These are phyloP conservation scores for Augiades crinisus DNA, from an alignment of 2,888 invertebrate species.

Conservation along the genomic window DNA sequence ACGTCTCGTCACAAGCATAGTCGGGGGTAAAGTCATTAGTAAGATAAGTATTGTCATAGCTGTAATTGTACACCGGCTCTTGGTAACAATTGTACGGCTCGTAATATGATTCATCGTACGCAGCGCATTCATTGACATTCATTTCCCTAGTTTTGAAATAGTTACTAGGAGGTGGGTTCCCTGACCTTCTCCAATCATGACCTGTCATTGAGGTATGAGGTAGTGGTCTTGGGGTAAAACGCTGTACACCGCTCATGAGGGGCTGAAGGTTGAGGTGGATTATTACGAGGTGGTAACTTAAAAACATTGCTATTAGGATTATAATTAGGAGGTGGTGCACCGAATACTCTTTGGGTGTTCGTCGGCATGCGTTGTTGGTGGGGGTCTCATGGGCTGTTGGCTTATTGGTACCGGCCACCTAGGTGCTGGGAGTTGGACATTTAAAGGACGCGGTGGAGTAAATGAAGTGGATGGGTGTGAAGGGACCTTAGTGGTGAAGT, in stretches of 20 bases:
- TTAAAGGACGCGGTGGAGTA: background rate
- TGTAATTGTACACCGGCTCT: background rate
- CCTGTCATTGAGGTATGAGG: conserved; percentile 16
- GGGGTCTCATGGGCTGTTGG: conserved; percentile 29
- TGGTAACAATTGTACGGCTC: background rate
- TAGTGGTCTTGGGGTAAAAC: background rate
- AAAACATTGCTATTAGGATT: background rate
- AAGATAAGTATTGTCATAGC: background rate
- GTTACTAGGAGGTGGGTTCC: conserved; percentile 34
- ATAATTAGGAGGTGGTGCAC: background rate
- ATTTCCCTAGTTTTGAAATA: conserved; percentile 35
- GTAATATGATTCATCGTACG: conserved; percentile 4
- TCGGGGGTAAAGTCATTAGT: background rate
- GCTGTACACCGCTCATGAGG: background rate
- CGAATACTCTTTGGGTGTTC: background rate
- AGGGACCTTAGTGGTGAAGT: background rate
- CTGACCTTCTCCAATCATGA: conserved; percentile 32
- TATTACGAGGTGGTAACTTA: no score
- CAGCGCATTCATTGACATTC: conserved; percentile 30
- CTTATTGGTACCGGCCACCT: background rate
- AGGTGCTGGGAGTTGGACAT: background rate
- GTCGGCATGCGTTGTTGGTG: background rate
- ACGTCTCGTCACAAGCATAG: background rate
- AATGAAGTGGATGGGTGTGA: background rate
- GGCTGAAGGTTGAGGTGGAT: no score